Base-by-base conservation (phyloP, 2,888 invertebrate genomes). In the Macrophya alboannulata region DNA sequence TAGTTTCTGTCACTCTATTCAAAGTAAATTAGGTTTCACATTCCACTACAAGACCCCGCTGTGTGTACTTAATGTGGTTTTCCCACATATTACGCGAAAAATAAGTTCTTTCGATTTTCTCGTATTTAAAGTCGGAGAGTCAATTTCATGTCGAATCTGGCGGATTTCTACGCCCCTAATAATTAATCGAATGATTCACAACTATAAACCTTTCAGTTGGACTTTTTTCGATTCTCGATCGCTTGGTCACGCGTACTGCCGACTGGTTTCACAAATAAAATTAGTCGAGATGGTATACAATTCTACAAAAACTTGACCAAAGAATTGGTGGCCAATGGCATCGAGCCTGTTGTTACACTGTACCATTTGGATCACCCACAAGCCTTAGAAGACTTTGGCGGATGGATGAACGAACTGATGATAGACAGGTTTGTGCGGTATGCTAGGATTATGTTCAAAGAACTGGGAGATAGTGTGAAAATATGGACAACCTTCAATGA, bases 401-500 rank as follows among this genome's bases (percentile, higher is more conserved):
- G 96, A 0, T 96, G 96, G 96, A 94, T 95, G 31, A 96, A 96
- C 90, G 95, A 95, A 0, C 87, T 94, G 12, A 94, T 96, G 83
- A 95, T 94, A 0, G 95, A 95, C 59, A 95, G 95, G 91, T 97
- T 96, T 89, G 94, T 93, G 17, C 95, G 95, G 87, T 96, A 95
- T 86, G 96, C 96, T 0, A 93, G 94, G 86, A 90, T 96, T 55
- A 90, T 96, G 86, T 95, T 96, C 86, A 94, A 95, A 86, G 93
- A 95, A 89, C 96, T 95, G 89, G 96, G 95, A 0, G 95, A 95
- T 88, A 95, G 95, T 89, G 89, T 91, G 1, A 92, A 92, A 88
- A 94, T 95, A 86, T 97, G 97, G 97, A 95, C 97, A 15, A 97
- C 97, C 0, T 95, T 97, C 88, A 97, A 97, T 91, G 97, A 97